Conservation (phyloP, 2,113 vertebrate genomes). For the Hippotragus niger region DNA sequence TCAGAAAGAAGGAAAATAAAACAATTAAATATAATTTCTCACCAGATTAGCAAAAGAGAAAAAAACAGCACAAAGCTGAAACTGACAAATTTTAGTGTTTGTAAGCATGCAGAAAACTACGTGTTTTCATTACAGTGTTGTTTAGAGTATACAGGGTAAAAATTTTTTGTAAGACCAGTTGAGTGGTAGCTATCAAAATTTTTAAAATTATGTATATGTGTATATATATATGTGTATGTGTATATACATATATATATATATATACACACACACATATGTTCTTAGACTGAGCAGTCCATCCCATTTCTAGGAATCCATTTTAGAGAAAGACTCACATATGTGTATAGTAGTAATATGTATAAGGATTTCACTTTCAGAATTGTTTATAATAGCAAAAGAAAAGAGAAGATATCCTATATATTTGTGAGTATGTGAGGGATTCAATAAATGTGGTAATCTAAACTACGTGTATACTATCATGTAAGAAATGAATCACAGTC, state of each 20-base stretch:
- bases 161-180: not conserved
- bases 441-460: not conserved
- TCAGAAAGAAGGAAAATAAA: conserved; percentile 19
- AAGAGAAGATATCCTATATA: not conserved
- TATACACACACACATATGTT: not conserved
- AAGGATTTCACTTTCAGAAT: not conserved
- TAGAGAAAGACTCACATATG: not conserved
- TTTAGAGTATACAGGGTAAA: not conserved
- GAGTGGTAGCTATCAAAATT: not conserved
- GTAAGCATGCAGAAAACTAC: not conserved
- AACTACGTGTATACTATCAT: not conserved
- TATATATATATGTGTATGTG: not conserved
- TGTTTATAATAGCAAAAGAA: not conserved
- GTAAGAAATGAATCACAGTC: no score
- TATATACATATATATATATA: not conserved
- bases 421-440: not conserved
- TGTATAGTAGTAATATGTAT: not conserved
- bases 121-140: not conserved
- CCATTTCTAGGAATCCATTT: not conserved
- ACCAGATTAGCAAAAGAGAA: not conserved
- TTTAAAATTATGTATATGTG: not conserved
- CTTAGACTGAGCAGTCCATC: not conserved
- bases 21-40: not conserved
- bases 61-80: not conserved
- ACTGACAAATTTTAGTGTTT: not conserved